A percentile compares a stretch with the other conserved stretches of the same genome.
Evolutionary conservation across 2,797 vertebrate genomes (phyloP).

Genomic region (Urocyon cinereoargenteus): DNA sequence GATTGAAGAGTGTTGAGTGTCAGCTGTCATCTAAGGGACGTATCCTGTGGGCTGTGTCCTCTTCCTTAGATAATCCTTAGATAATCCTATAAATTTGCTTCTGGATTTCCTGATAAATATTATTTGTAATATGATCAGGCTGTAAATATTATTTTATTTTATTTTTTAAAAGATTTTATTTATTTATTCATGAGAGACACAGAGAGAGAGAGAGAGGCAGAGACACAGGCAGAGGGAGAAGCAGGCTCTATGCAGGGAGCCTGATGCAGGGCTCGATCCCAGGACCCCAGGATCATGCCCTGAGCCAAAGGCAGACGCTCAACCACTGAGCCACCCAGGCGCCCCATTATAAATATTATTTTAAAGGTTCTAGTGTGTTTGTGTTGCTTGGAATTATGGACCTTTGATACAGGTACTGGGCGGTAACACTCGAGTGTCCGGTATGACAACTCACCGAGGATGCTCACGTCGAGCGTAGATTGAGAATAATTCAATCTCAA

Average conservation of each 20-base stretch:
- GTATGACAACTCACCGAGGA: slow-evolving; percentile 34
- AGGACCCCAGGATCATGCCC: no score
- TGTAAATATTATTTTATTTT: not conserved
- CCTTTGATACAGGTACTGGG: not conserved
- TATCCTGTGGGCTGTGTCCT: not conserved
- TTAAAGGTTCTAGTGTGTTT: slow-evolving; percentile 22
- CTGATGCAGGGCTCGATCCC: no score
- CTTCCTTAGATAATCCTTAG: not conserved
- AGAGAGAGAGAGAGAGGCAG: no score
- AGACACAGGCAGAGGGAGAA: no score
- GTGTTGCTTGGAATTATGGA: slow-evolving; percentile 42
- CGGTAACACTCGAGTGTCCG: not conserved
- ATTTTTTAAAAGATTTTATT: no score
- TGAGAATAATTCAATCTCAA: not conserved
- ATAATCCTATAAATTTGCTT: not conserved
- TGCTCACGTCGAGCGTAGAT: slow-evolving; percentile 20
- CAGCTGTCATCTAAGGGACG: not conserved
- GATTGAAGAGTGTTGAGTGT: not conserved
- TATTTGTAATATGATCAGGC: not conserved
- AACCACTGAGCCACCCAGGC: no score
- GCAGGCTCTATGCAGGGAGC: no score
- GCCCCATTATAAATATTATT: not conserved
- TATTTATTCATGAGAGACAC: no score
- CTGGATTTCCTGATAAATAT: not conserved
- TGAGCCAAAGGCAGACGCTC: no score